Evolutionary conservation across 1,140 invertebrate species (phyloP), one percentile per base, ranked within the genome.

Genomic region (Aphelenchoides besseyi): DNA sequence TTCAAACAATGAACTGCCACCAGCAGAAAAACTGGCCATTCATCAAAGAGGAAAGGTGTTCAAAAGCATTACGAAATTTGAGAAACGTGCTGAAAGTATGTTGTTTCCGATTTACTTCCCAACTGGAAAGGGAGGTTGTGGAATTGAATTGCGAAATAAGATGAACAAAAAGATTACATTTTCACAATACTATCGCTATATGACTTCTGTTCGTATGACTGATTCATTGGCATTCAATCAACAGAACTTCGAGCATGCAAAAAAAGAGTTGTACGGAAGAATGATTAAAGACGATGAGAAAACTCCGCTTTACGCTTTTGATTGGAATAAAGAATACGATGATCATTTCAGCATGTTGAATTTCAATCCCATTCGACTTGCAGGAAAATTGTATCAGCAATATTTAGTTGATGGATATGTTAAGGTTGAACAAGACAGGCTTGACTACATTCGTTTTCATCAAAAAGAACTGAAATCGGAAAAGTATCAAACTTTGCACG

Each of bases 331-430:
- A 18, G 12, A 29, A 5, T 16, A 8, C 12, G 55, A 59, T 8
- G 55, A 59, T 8, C 5, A 59, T 28, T 8, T 18, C 36, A 18
- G n/a, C 41, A 23, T 67, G 18, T 70, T 37, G n/a, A 55, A 23
- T 35, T 77, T 72, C 54, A 84, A 79, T 55, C 53, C 68, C 5
- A 41, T 85, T 23, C 62, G 74, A 16, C 33, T 41, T 16, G 63
- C 70, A 29, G 74, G 79, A 33, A 80, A 82, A 72, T 63, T 82
- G 36, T 67, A 68, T 28, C 78, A 85, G 77, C 85, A 87, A 70
- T 86, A 80, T 80, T 66, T 85, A 16, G 85, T 87, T 0, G 85
- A 88, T 78, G 86, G 87, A 80, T 87, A 86, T 79, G 85, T 82
- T 3, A 88, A 88, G 84, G 84, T 88, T 59, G 86, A 87, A 83